A percentile compares a stretch with the other conserved stretches of the same genome.
Conservation (phyloP, 2,113 vertebrate genomes). For the Murina feae region DNA sequence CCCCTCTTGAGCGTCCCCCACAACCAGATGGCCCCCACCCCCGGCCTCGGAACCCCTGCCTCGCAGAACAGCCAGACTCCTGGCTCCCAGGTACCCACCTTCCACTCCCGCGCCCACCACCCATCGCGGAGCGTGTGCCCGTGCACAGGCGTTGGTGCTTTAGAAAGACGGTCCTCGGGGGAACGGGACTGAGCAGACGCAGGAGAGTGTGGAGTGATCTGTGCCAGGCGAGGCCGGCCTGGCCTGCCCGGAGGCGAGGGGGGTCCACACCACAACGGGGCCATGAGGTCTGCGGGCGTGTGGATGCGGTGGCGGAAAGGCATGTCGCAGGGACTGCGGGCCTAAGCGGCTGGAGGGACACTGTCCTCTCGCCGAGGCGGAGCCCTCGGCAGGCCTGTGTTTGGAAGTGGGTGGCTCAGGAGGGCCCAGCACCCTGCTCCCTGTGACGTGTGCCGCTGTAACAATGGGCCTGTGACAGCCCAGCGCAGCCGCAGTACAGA, state of each 20-base stretch:
- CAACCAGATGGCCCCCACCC: not conserved
- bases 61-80: fast-evolving
- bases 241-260: not conserved
- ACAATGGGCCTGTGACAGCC: not conserved
- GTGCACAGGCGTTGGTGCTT: not conserved
- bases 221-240: fast-evolving
- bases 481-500: fast-evolving
- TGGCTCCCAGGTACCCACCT: fast-evolving
- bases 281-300: fast-evolving
- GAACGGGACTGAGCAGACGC: fast-evolving
- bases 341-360: not conserved
- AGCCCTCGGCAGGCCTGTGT: fast-evolving
- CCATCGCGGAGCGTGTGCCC: not conserved
- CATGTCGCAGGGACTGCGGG: not conserved
- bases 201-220: fast-evolving
- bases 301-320: not conserved
- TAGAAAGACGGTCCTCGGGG: not conserved
- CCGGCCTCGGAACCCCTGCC: not conserved
- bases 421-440: too few relatives aligned
- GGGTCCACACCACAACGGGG: too few relatives aligned
- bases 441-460: too few relatives aligned
- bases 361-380: not conserved
- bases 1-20: not conserved
- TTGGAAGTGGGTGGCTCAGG: too few relatives aligned
- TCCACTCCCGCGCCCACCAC: not conserved